Conservation (phyloP, 1,140 invertebrate species). For the Eumaeus atala region DNA sequence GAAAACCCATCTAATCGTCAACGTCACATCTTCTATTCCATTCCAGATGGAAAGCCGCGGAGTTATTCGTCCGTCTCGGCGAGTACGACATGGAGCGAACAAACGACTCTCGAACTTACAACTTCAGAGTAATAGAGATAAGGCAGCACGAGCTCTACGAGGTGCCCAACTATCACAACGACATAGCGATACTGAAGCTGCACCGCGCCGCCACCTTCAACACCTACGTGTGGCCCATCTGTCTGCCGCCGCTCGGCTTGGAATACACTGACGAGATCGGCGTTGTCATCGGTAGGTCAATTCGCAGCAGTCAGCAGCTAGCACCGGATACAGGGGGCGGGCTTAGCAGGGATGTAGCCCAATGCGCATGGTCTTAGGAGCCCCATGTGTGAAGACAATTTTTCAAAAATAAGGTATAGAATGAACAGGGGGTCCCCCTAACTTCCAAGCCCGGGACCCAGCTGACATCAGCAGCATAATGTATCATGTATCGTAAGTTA, state of each 20-base stretch:
- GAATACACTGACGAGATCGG: slow-evolving; percentile 78
- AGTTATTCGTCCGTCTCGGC: slow-evolving; percentile 83
- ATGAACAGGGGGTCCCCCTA: no score
- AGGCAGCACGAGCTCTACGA: slow-evolving; percentile 79
- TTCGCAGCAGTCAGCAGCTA: no score
- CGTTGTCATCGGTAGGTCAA: slow-evolving; percentile 80
- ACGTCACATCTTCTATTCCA: no score
- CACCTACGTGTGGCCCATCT: slow-evolving; percentile 88
- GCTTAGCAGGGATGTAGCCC: no score
- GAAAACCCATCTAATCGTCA: no score
- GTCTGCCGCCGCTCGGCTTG: slow-evolving; percentile 80
- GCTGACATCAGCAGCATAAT: no score
- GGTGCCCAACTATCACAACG: slow-evolving; percentile 80
- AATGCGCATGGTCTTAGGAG: no score
- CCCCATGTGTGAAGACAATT: no score
- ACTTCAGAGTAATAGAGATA: slow-evolving; percentile 79
- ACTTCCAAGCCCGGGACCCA: no score
- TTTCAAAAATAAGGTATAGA: no score
- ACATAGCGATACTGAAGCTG: slow-evolving; percentile 87
- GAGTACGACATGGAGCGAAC: slow-evolving; percentile 83
- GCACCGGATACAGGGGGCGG: no score
- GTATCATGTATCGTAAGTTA: no score
- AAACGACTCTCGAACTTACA: slow-evolving; percentile 79
- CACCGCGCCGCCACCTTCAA: slow-evolving; percentile 81
- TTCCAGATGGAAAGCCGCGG: slow-evolving; percentile 75